These are phyloP conservation scores for Torymus texanus DNA, from an alignment of 2,888 invertebrate genomes.

Conservation along the genomic window DNA sequence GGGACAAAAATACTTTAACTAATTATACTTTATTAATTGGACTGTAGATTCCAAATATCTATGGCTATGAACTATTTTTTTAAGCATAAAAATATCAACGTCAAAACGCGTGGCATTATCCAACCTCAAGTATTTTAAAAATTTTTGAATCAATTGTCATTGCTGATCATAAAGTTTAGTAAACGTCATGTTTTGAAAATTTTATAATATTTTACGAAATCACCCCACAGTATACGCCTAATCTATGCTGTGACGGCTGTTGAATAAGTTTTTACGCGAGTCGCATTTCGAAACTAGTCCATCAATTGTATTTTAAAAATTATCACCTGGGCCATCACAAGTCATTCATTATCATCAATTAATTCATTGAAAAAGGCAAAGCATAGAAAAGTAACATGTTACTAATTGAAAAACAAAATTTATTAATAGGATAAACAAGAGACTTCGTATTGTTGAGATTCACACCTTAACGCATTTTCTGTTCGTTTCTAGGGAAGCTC, in stretches of 20 bases:
- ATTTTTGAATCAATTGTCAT: background rate
- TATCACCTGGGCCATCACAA: constrained; percentile 61
- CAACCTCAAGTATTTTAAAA: constrained; percentile 27
- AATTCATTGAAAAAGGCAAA: constrained; percentile 46
- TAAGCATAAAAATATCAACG: constrained; percentile 31
- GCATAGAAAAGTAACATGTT: constrained; percentile 21
- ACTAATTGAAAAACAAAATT: constrained; percentile 30
- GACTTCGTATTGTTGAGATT: constrained; percentile 27
- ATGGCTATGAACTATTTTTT: constrained; percentile 45
- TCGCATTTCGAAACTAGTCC: constrained; percentile 68
- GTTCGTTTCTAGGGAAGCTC: constrained; percentile 44
- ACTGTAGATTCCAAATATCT: constrained; percentile 26
- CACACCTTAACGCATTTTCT: constrained; percentile 24
- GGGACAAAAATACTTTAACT: constrained; percentile 29
- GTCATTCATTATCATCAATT: constrained; percentile 62
- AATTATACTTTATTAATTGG: constrained; percentile 37
- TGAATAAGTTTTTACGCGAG: constrained; percentile 61
- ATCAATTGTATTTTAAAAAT: constrained; percentile 63
- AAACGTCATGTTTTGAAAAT: background rate
- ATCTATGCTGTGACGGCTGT: constrained; percentile 61
- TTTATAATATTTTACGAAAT: constrained; percentile 51
- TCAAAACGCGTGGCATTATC: constrained; percentile 25
- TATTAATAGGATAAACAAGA: constrained; percentile 12
- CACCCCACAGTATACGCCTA: constrained; percentile 64
- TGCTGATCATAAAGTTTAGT: too few species aligned